A percentile compares a stretch with the other conserved stretches of the same genome.
phyloP scores from a whole-genome alignment of 2,113 vertebrate genomes.

The Melospiza melodia region DNA sequence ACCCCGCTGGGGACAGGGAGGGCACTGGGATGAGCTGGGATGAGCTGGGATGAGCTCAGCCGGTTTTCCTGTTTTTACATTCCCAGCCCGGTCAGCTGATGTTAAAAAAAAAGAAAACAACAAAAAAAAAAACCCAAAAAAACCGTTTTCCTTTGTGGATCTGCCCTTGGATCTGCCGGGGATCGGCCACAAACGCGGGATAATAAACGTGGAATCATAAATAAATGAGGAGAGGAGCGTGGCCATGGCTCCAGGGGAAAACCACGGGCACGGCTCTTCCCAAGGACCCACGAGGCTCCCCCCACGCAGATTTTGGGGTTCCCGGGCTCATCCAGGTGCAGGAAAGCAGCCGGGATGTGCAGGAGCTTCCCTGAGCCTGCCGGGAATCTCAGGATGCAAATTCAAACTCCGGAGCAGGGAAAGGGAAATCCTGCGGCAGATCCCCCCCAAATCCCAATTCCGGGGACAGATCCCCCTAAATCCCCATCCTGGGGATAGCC shows the following conservation, averaged over 20 bases:
- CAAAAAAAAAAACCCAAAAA: background rate
- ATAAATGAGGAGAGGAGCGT: background rate
- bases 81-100: constrained; percentile 1
- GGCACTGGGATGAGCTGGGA: constrained; percentile 4
- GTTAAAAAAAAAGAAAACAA: background rate
- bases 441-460: too few relatives aligned
- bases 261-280: background rate
- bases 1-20: background rate
- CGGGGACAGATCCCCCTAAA: too few relatives aligned
- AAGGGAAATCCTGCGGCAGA: accelerated
- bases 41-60: constrained; percentile 38
- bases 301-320: background rate
- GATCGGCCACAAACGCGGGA: accelerated
- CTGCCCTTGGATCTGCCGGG: background rate
- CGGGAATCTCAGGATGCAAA: accelerated
- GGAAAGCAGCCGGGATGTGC: accelerated
- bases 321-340: accelerated
- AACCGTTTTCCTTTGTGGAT: background rate
- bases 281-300: accelerated
- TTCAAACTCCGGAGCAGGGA: background rate
- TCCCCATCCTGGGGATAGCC: accelerated
- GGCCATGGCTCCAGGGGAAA: background rate
- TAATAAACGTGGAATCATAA: accelerated
- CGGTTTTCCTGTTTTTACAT: constrained; percentile 44
- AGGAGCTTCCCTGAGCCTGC: accelerated